Percentiles rank a stretch among this genome's conserved stretches.
phyloP scores from a whole-genome alignment of 2,888 invertebrate genomes.

The Ichneumoninae sp. region DNA sequence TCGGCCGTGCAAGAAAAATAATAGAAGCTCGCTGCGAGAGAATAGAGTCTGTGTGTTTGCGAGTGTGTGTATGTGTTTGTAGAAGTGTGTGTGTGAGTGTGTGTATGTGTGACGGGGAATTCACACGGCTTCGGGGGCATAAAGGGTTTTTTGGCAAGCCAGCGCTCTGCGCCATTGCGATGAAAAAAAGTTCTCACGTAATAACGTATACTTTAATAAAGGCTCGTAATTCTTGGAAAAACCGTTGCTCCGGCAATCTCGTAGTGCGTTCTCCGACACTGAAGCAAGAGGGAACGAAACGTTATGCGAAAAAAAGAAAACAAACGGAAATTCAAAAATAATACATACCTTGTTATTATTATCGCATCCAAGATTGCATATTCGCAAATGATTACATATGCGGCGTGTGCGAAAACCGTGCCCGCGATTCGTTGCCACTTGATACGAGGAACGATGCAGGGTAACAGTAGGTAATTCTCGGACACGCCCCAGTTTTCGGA shows the following conservation, averaged over 20 bases:
- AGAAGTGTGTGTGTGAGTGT: neutral
- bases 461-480: too few relatives aligned
- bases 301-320: neutral
- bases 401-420: too few relatives aligned
- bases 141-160: conserved; percentile 64
- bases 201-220: conserved; percentile 65
- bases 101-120: conserved; percentile 4
- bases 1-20: conserved; percentile 61
- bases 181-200: conserved; percentile 57
- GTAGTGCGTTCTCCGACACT: conserved; percentile 21
- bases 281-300: neutral
- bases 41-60: conserved; percentile 10
- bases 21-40: conserved; percentile 48
- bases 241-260: conserved; percentile 53
- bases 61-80: neutral
- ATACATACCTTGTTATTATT: neutral
- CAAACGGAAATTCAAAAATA: conserved; percentile 8
- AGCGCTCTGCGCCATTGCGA: neutral
- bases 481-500: too few relatives aligned
- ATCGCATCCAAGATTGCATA: neutral
- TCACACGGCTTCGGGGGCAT: conserved; percentile 24
- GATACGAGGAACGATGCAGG: too few relatives aligned
- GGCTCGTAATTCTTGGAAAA: conserved; percentile 60
- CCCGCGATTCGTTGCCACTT: too few relatives aligned
- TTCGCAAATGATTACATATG: too few relatives aligned